phyloP scores from a whole-genome alignment of 1,140 invertebrate species.

The Hylaeus volcanicus region DNA sequence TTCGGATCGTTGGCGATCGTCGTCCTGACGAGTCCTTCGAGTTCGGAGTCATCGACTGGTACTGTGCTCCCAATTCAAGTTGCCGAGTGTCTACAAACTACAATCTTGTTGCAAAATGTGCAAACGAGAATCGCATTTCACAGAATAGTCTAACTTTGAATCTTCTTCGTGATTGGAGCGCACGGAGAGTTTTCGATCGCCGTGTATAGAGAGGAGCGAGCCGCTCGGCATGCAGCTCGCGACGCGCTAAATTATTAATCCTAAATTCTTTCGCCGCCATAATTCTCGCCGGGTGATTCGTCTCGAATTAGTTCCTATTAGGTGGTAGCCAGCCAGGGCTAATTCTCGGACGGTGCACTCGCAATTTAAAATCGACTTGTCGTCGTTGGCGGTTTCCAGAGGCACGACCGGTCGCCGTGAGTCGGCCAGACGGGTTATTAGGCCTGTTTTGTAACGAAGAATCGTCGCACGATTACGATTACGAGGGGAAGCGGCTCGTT shows the following conservation, averaged over 20 bases:
- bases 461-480: conserved; percentile 57
- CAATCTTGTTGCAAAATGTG: too few relatives aligned
- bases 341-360: conserved; percentile 53
- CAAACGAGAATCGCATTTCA: too few relatives aligned
- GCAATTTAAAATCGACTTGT: conserved; percentile 61
- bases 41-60: too few relatives aligned
- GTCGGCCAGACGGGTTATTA: conserved; percentile 54
- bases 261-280: conserved; percentile 61
- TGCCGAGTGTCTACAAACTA: too few relatives aligned
- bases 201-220: conserved; percentile 17
- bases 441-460: conserved; percentile 55
- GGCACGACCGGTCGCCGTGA: conserved; percentile 55
- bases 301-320: conserved; percentile 66
- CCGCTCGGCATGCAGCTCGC: conserved; percentile 42
- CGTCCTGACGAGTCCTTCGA: too few relatives aligned
- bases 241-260: conserved; percentile 65
- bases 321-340: conserved; percentile 40
- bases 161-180: too few relatives aligned
- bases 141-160: too few relatives aligned
- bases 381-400: conserved; percentile 42
- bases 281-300: conserved; percentile 58
- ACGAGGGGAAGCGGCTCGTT: conserved; percentile 48
- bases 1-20: too few relatives aligned
- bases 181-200: conserved; percentile 15
- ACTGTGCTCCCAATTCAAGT: too few relatives aligned